phyloP scores from a whole-genome alignment of 2,888 invertebrate genomes.

The Neuroscelio doddi region DNA sequence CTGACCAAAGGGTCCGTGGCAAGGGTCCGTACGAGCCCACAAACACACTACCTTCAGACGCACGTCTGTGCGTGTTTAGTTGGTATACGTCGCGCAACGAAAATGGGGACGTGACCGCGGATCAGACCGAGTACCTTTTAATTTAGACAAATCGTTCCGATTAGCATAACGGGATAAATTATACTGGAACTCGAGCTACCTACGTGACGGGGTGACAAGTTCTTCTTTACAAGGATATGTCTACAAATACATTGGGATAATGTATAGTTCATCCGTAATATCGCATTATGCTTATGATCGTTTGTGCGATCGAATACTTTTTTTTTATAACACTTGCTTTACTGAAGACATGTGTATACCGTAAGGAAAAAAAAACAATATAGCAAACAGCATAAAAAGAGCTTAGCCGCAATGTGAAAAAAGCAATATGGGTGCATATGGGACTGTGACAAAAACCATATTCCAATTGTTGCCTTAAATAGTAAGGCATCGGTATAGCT shows the following conservation, averaged over 20 bases:
- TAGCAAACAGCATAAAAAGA: too few species aligned
- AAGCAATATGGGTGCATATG: too few species aligned
- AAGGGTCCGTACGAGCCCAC: slow-evolving; percentile 3
- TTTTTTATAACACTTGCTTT: too few species aligned
- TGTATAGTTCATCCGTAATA: neutral
- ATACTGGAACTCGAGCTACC: slow-evolving; percentile 55
- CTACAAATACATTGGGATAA: slow-evolving; percentile 14
- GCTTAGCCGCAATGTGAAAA: too few species aligned
- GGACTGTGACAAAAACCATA: too few species aligned
- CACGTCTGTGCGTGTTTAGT: neutral
- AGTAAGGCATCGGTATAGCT: too few species aligned
- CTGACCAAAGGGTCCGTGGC: slow-evolving; percentile 31
- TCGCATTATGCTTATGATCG: too few species aligned
- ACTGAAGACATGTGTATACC: too few species aligned
- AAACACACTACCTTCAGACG: slow-evolving; percentile 1
- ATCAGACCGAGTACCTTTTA: slow-evolving; percentile 66
- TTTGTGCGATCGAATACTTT: too few species aligned
- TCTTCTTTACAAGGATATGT: slow-evolving; percentile 27
- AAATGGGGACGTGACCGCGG: slow-evolving; percentile 49
- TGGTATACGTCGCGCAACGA: slow-evolving; percentile 14
- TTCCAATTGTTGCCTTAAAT: too few species aligned
- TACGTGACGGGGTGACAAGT: slow-evolving; percentile 61
- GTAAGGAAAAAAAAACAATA: too few species aligned
- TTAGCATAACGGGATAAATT: slow-evolving; percentile 73
- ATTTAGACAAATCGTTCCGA: slow-evolving; percentile 72